Conservation (phyloP, 30 jellyfish, hydroid and myxozoan species). For the Morbakka virulenta region DNA sequence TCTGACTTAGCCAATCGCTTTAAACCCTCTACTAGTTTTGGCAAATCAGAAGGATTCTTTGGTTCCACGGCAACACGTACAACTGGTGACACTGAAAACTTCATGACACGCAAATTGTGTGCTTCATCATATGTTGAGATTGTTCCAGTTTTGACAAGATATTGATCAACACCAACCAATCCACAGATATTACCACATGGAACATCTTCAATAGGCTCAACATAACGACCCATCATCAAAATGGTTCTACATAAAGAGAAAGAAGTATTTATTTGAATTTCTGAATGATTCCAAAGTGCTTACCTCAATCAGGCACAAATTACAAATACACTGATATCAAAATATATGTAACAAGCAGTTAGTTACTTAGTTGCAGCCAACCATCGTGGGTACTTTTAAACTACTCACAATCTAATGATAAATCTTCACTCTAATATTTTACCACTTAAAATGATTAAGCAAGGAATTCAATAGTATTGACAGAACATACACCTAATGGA, state of each 20-base stretch:
- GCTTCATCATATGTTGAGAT: slow-evolving; percentile 92
- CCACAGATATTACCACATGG: slow-evolving; percentile 99
- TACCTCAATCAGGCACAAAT: no score
- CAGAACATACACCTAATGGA: no score
- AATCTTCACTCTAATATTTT: no score
- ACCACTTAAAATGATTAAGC: no score
- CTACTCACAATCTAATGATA: no score
- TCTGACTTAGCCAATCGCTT: slow-evolving; percentile 98
- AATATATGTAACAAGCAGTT: neutral
- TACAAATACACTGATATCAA: no score
- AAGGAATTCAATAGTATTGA: no score
- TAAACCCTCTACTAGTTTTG: slow-evolving; percentile 98
- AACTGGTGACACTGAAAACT: slow-evolving; percentile 98
- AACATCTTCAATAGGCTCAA: slow-evolving; percentile 98
- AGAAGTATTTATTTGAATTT: no score
- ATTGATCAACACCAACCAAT: slow-evolving; percentile 99
- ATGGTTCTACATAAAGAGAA: slow-evolving; percentile 59
- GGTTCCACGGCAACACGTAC: slow-evolving; percentile 99
- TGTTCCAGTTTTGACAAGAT: slow-evolving; percentile 95
- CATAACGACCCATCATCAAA: slow-evolving; percentile 98
- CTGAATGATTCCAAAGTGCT: no score
- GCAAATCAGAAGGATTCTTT: slow-evolving; percentile 95
- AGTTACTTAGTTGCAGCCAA: neutral
- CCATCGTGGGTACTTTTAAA: neutral
- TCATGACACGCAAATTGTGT: slow-evolving; percentile 93